Conservation (phyloP, 2,797 vertebrate genomes). For the Silurus lanzhouensis region DNA sequence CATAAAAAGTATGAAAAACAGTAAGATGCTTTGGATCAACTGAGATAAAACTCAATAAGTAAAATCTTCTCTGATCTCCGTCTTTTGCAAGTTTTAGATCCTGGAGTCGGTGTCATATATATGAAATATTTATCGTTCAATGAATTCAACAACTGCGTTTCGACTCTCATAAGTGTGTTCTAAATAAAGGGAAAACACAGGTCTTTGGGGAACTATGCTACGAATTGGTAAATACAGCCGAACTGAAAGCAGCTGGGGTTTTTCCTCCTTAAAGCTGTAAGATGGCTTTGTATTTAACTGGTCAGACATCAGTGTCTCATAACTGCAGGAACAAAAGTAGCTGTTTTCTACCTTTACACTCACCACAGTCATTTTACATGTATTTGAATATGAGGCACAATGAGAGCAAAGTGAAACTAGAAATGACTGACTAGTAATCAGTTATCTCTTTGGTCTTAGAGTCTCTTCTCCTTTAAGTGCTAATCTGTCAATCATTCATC, state of each 20-base stretch:
- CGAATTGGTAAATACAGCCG: neutral
- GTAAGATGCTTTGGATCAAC: too few species aligned
- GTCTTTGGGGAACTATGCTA: neutral
- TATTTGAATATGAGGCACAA: neutral
- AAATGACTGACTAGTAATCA: neutral
- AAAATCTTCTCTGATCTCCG: too few species aligned
- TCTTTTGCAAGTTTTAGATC: too few species aligned
- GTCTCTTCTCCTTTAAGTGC: slow-evolving; percentile 4
- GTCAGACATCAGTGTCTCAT: neutral
- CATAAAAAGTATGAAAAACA: too few species aligned
- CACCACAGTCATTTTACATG: neutral
- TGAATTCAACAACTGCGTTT: neutral
- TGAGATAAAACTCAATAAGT: too few species aligned
- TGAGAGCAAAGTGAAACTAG: neutral
- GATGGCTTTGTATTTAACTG: neutral
- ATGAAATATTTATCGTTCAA: neutral
- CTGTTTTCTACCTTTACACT: neutral
- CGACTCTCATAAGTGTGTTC: neutral
- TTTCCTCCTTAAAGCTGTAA: neutral
- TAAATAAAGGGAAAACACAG: neutral
- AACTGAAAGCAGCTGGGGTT: neutral
- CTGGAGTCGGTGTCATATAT: neutral
- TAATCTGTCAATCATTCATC: neutral
- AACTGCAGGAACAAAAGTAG: neutral
- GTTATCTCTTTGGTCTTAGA: neutral